These are phyloP conservation scores for Onychomys leucogaster DNA, from an alignment of 2,797 vertebrate species.

Conservation along the genomic window DNA sequence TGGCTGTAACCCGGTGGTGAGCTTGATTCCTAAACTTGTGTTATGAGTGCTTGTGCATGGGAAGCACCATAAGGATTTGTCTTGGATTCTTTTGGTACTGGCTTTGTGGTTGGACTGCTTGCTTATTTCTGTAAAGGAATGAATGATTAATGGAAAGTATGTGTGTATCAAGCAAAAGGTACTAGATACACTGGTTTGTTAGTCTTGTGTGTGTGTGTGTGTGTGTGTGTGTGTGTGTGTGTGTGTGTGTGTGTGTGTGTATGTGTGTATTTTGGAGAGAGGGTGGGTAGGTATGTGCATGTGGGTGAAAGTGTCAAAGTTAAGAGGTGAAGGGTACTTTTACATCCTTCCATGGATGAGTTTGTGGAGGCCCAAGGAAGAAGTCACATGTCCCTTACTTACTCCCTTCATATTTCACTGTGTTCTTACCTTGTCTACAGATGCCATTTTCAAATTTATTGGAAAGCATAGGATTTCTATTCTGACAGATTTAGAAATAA, in stretches of 20 bases:
- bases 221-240: no score
- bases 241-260: neutral
- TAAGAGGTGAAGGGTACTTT: neutral
- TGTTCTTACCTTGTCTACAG: neutral
- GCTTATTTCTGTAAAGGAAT: slow-evolving; percentile 19
- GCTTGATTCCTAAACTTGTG: neutral
- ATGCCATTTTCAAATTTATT: slow-evolving; percentile 10
- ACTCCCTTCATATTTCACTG: neutral
- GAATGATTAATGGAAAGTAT: neutral
- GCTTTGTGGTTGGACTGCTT: neutral
- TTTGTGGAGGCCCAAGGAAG: neutral
- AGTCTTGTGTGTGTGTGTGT: neutral
- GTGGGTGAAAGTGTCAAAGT: neutral
- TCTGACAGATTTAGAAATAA: slow-evolving; percentile 16
- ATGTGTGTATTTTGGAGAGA: neutral
- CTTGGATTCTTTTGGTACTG: neutral
- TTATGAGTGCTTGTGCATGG: neutral
- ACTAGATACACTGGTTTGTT: neutral
- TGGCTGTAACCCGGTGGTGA: neutral
- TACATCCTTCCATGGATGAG: neutral
- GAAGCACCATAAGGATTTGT: neutral
- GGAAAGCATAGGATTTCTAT: neutral
- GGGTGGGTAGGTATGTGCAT: neutral
- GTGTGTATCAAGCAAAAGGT: neutral
- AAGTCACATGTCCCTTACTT: neutral